phyloP scores from a whole-genome alignment of 2,797 vertebrate genomes.

The Hafferia zeledoni region DNA sequence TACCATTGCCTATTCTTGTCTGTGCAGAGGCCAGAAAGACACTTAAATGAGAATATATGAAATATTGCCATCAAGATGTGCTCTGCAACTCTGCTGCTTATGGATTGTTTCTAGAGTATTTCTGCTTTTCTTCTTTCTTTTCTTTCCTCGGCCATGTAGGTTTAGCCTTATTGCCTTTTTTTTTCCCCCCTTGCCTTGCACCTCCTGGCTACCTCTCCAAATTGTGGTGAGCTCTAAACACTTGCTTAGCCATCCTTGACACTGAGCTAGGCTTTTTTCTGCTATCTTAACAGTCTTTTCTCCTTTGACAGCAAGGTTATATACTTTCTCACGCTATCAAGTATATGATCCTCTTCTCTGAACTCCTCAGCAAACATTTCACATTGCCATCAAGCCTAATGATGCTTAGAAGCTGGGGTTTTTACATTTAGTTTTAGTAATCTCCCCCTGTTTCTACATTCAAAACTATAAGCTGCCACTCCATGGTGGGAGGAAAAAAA shows the following conservation, averaged over 20 bases:
- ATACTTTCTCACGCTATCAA: not conserved
- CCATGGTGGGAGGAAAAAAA: not conserved
- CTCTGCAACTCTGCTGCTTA: not conserved
- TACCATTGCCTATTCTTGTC: not conserved
- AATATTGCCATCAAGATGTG: not conserved
- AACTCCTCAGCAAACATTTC: not conserved
- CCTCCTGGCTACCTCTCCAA: not conserved
- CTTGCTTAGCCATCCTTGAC: conserved; percentile 10
- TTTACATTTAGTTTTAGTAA: not conserved
- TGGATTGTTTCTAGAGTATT: not conserved
- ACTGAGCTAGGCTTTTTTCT: not conserved
- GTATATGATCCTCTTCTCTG: not conserved
- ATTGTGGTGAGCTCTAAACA: not conserved
- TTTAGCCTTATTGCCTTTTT: not conserved
- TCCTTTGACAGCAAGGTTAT: conserved; percentile 11
- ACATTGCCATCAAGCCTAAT: not conserved
- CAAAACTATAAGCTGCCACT: not conserved
- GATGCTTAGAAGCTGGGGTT: not conserved
- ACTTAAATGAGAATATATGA: not conserved
- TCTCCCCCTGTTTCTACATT: not conserved
- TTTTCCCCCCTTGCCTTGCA: not conserved
- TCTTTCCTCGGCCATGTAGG: fast-evolving
- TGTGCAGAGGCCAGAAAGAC: not conserved
- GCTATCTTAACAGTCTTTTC: not conserved
- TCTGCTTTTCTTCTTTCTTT: not conserved